Evolutionary conservation across 2,888 invertebrate species (phyloP).

Genomic region (Oeneis ivallda): DNA sequence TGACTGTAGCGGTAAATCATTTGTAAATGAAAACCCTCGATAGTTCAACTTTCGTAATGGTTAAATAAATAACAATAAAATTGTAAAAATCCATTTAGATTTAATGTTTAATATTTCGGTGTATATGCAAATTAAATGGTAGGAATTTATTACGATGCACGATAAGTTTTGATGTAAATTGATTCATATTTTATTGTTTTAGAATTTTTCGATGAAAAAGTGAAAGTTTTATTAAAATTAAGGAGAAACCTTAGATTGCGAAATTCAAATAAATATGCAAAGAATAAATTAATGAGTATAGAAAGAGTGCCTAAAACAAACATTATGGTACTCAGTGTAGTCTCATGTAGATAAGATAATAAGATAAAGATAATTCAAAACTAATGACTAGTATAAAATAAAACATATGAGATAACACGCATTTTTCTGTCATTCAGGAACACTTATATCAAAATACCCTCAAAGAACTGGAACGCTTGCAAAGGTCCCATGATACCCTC

Average conservation of each 20-base stretch:
- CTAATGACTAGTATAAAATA: background rate
- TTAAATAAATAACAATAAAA: constrained; percentile 2
- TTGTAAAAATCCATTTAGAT: background rate
- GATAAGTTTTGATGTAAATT: background rate
- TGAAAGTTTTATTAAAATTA: background rate
- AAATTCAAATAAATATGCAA: background rate
- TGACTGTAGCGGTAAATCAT: constrained; percentile 11
- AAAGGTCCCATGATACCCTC: constrained; percentile 86
- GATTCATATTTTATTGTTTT: background rate
- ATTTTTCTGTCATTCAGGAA: constrained; percentile 60
- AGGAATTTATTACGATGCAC: background rate
- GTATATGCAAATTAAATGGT: constrained; percentile 6
- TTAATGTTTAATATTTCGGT: background rate
- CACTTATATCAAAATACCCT: constrained; percentile 78
- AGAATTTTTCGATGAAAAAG: background rate
- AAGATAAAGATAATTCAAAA: background rate
- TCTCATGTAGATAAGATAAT: background rate
- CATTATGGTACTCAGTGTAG: background rate
- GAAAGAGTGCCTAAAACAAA: background rate
- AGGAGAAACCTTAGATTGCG: background rate
- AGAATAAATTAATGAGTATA: background rate
- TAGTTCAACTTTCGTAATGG: constrained; percentile 5
- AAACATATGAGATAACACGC: background rate
- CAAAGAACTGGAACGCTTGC: constrained; percentile 86
- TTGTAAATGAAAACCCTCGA: background rate